phyloP scores from a whole-genome alignment of 1,140 invertebrate species.

The Drosophila nigromelanica region DNA sequence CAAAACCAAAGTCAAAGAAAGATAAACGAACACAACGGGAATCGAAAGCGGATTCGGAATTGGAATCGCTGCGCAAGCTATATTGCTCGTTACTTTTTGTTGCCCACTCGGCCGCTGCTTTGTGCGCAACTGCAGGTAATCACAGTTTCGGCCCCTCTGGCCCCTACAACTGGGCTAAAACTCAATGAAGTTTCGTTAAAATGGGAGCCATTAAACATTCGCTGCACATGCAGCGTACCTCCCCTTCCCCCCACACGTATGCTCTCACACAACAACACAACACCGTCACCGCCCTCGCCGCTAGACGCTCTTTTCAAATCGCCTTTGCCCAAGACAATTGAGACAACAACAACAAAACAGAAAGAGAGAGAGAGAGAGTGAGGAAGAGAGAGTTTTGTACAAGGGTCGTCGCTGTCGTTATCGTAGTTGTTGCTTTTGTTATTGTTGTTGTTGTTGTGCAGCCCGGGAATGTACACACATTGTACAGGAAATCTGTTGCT shows the following conservation, averaged over 20 bases:
- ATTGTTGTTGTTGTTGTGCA: conserved; percentile 50
- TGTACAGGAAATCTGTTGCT: conserved; percentile 80
- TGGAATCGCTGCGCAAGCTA: conserved; percentile 32
- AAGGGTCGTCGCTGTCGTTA: conserved; percentile 47
- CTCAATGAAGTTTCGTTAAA: conserved; percentile 45
- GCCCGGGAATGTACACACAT: conserved; percentile 60
- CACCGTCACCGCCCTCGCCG: conserved; percentile 17
- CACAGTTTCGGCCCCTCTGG: conserved; percentile 10
- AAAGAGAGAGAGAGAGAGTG: conserved; percentile 15
- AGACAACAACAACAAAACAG: conserved; percentile 33
- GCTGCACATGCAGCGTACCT: conserved; percentile 28
- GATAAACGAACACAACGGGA: conserved; percentile 42
- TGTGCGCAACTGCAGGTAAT: conserved; percentile 77
- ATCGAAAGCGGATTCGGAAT: conserved; percentile 27
- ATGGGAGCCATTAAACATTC: conserved; percentile 38
- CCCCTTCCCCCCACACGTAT: no score
- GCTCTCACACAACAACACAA: not conserved
- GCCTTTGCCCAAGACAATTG: conserved; percentile 28
- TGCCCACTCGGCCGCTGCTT: conserved; percentile 44
- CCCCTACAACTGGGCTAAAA: conserved; percentile 23
- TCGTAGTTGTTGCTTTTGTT: conserved; percentile 63
- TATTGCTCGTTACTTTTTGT: conserved; percentile 30
- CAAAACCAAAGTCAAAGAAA: conserved; percentile 26
- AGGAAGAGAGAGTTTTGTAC: conserved; percentile 16
- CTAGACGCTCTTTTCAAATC: conserved; percentile 26